phyloP scores from a whole-genome alignment of 2,888 invertebrate species.

The Heliconius aoede region DNA sequence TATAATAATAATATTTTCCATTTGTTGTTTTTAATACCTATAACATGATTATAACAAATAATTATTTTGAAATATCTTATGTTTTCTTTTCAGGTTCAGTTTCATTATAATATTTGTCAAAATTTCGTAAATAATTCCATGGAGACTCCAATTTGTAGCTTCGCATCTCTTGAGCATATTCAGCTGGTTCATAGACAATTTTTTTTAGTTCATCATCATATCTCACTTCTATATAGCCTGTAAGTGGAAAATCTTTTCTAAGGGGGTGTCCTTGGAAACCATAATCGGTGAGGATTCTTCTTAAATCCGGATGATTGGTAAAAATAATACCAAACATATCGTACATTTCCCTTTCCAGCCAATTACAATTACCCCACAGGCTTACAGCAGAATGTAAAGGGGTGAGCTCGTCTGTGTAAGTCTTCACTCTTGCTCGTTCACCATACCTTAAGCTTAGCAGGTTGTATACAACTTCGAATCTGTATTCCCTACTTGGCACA shows the following conservation, averaged over 20 bases:
- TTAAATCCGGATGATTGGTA: slow-evolving; percentile 73
- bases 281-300: slow-evolving; percentile 75
- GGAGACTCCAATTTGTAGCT: slow-evolving; percentile 66
- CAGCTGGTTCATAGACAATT: slow-evolving; percentile 74
- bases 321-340: slow-evolving; percentile 76
- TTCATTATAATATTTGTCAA: slow-evolving; percentile 66
- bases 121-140: slow-evolving; percentile 71
- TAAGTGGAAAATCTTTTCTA: slow-evolving; percentile 74
- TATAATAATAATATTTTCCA: no score
- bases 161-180: slow-evolving; percentile 70
- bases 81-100: slow-evolving; percentile 42
- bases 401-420: slow-evolving; percentile 75
- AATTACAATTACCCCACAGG: slow-evolving; percentile 62
- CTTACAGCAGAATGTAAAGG: slow-evolving; percentile 66
- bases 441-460: slow-evolving; percentile 66
- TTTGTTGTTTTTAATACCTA: neutral
- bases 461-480: slow-evolving; percentile 72
- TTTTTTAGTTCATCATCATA: slow-evolving; percentile 78
- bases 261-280: slow-evolving; percentile 76
- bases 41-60: neutral
- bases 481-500: slow-evolving; percentile 67
- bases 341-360: slow-evolving; percentile 72
- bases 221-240: slow-evolving; percentile 73
- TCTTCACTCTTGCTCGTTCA: slow-evolving; percentile 64
- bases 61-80: neutral